A percentile compares a stretch with the other conserved stretches of the same genome.
Conservation (phyloP, 2,888 invertebrate species). For the Nezara viridula region DNA sequence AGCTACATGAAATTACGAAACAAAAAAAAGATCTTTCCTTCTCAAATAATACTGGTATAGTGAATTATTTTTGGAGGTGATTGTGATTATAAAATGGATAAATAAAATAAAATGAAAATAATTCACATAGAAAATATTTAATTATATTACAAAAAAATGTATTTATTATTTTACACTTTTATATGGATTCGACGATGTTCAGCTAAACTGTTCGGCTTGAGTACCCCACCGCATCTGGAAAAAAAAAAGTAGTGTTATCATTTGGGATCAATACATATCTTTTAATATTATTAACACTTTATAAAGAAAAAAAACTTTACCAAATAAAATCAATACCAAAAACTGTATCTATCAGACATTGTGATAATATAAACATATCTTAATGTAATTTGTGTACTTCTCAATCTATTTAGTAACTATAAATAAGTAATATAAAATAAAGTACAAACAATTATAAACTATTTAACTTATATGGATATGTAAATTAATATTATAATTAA, state of each 20-base stretch:
- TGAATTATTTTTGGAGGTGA: background rate
- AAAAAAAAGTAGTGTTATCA: background rate
- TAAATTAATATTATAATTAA: too few relatives aligned
- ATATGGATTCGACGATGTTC: background rate
- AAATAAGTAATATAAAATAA: too few relatives aligned
- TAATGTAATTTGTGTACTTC: background rate
- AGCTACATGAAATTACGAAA: too few relatives aligned
- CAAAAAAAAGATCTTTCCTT: too few relatives aligned
- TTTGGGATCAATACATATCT: background rate
- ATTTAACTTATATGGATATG: too few relatives aligned
- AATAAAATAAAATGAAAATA: background rate
- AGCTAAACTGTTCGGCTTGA: conserved; percentile 30
- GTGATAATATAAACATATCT: background rate
- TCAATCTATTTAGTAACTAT: background rate
- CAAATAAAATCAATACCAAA: background rate
- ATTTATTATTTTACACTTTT: conserved; percentile 21
- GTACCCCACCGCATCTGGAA: conserved; percentile 43
- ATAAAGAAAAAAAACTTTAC: background rate
- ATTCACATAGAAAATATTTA: conserved; percentile 7
- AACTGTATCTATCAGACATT: background rate
- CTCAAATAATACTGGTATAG: background rate
- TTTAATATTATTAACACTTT: background rate
- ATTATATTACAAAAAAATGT: conserved; percentile 31
- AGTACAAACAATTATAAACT: too few relatives aligned
- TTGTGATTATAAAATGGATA: background rate